Base-by-base conservation (phyloP, 2,797 vertebrate genomes). In the Halcyon chelicuti region DNA sequence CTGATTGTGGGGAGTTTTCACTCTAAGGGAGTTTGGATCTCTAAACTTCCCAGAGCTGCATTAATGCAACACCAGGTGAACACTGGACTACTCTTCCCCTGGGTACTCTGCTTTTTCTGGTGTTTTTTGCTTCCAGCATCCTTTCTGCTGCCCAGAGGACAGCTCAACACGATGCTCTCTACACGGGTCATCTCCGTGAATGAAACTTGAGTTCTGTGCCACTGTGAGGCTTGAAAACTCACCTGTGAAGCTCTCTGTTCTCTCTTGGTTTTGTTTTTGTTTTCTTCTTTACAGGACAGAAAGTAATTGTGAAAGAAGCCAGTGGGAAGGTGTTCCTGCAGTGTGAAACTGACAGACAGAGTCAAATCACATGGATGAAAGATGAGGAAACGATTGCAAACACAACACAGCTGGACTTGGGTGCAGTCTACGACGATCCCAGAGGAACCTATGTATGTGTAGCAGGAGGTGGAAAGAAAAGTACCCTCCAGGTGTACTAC, bases 381-480 rank as follows among this genome's bases (percentile, higher is more conserved):
- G 49, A 28, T 6, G 35, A 15, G 2, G 4, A 1, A 0, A 0
- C 0, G 1, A 1, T 92, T 1, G 14, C 2, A 2, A 63, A 47
- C 3, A 0, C 1, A 1, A 28, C 19, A 0, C 10, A 11, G 7
- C 77, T 97, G 57, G 21, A 68, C 6, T 40, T 98, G 84, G 96
- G 96, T 2, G 0, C 44, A 1, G 4, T 29, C 14, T 79, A 90
- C 1, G 31, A 94, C 0, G 97, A 98, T 35, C 98, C 97, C 22
- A 88, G 95, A 42, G 98, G 98, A 6, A 2, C 11, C 44, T 98
- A 96, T 10, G 0, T 0, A 0, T 97, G 97, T 9, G 0, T 1
- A 2, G 1, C 0, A 0, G 9, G 0, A 0, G 0, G 0, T 0
- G 0, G 0, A 0, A 7, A 0, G 1, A 0, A 0, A 1, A 37